phyloP scores from a whole-genome alignment of 2,888 invertebrate genomes.

The Laothoe populi region DNA sequence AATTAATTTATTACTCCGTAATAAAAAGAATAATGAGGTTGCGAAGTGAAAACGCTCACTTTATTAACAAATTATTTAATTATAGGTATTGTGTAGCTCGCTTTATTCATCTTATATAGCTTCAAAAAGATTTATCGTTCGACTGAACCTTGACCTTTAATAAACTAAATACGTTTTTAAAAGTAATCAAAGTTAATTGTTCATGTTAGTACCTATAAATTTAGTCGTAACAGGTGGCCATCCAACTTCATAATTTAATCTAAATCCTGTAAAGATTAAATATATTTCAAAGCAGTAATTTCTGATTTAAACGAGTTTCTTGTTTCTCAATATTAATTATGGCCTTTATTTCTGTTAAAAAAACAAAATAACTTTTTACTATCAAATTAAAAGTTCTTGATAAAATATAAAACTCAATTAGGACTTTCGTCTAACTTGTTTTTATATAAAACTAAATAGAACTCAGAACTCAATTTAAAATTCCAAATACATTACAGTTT shows the following conservation, averaged over 20 bases:
- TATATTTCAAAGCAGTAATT: not conserved
- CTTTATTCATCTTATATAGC: not conserved
- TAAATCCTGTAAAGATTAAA: not conserved
- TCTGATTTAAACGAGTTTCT: too few species aligned
- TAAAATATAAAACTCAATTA: too few species aligned
- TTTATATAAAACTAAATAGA: too few species aligned
- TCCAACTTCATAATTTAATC: not conserved
- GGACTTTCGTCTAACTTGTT: too few species aligned
- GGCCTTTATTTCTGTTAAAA: too few species aligned
- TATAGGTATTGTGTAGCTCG: not conserved
- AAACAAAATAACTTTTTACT: too few species aligned
- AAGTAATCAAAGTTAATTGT: conserved; percentile 3
- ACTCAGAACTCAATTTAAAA: too few species aligned
- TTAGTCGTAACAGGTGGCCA: conserved; percentile 11
- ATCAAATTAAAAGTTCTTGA: too few species aligned
- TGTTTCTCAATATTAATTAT: too few species aligned
- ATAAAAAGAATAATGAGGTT: not conserved
- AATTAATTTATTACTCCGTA: not conserved
- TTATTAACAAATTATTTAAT: not conserved
- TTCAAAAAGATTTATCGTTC: not conserved
- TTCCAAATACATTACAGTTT: too few species aligned
- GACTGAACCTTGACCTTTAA: not conserved
- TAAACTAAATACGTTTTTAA: conserved; percentile 1
- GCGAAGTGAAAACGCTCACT: not conserved
- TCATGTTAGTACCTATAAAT: not conserved